Evolutionary conservation across 37 sponge, comb jelly and placozoan genomes (phyloP), one percentile per base, ranked within the genome.

Genomic region (Hormiphora californensis): DNA sequence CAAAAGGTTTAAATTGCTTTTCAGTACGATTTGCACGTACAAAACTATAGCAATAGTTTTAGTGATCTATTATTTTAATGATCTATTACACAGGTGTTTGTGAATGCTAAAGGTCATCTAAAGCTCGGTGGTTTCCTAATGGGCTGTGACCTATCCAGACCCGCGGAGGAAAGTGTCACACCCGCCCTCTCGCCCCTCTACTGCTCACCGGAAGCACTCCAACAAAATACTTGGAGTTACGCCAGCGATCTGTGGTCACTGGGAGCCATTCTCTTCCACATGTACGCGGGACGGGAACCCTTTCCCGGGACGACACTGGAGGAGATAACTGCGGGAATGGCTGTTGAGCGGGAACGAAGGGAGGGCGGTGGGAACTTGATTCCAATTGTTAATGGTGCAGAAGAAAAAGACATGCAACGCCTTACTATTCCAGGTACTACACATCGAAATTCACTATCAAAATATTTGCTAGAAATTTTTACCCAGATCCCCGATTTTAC

Each of bases 221-320:
- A 43, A 1, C 25, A 73, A 1, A 73, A 73, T 46, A 73, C 81
- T n/a, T 73, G 81, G 81, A 73, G 81, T 40, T 73, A 73, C 43
- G 81, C 81, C n/a, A 73, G 81, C 43, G 81, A 73, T 36, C 81
- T 73, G 35, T 73, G 81, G 81, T 73, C 81, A 28, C 46, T 73
- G 5, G 81, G 81, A 0, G 81, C 81, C 5, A 73, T 73, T 73
- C 46, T 73, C 43, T 73, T 43, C 27, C 81, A 73, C 81, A 73
- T 73, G 81, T 40, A 43, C 22, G 43, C 81, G 17, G 81, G 81
- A 0, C 35, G 38, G 22, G 81, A 73, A 21, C 81, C 81, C 19
- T 73, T 73, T 33, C 81, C 81, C 3, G 81, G 81, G 4, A 11
- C 81, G 43, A 73, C 81, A 27, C 46, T 73, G n/a, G 81, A 73